Percentiles rank a stretch among this genome's conserved stretches.
phyloP scores from a whole-genome alignment of 23 tunicate genomes.

The Halocynthia aurantium region DNA sequence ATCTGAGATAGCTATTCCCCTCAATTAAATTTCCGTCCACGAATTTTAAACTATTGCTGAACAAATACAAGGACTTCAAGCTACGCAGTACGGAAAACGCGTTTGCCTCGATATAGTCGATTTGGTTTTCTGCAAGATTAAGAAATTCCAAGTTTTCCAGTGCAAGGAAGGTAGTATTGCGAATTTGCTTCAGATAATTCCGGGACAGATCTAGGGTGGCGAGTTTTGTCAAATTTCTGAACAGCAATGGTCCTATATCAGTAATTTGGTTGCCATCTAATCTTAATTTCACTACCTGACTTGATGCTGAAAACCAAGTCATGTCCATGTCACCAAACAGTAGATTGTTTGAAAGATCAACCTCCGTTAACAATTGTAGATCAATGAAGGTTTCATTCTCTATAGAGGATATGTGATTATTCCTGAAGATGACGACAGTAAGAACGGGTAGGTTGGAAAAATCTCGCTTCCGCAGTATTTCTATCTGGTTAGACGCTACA shows the following conservation, averaged over 20 bases:
- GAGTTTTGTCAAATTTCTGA: conserved; percentile 8
- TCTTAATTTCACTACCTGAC: conserved; percentile 9
- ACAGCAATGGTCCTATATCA: not conserved
- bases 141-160: conserved; percentile 5
- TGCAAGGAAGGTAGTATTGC: not conserved
- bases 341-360: conserved; percentile 12
- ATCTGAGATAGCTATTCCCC: not conserved
- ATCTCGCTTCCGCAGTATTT: not conserved
- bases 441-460: not conserved
- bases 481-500: conserved; percentile 16
- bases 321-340: not conserved
- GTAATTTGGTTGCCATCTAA: conserved; percentile 13
- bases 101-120: not conserved
- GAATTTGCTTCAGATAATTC: not conserved
- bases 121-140: conserved; percentile 17
- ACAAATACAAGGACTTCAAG: conserved; percentile 17
- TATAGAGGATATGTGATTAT: not conserved
- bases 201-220: conserved; percentile 12
- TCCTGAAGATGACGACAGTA: conserved; percentile 7
- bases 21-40: not conserved
- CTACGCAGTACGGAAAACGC: conserved; percentile 1
- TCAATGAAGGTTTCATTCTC: conserved; percentile 4
- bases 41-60: not conserved
- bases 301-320: not conserved
- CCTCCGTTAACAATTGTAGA: not conserved